Evolutionary conservation across 1,140 invertebrate genomes (phyloP).

Genomic region (Heliconius hermathena): DNA sequence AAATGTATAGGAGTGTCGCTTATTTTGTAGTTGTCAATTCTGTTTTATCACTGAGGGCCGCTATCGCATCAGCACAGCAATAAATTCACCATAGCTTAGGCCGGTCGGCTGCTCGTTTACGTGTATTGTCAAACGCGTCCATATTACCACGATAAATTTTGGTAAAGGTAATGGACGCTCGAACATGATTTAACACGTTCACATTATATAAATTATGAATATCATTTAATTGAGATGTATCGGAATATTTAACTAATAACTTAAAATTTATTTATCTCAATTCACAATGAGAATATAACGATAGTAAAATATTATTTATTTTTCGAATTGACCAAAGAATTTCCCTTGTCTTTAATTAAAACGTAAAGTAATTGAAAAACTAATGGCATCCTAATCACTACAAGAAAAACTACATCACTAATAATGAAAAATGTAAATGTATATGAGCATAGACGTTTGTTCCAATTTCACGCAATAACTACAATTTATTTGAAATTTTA

Average conservation of each 20-base stretch:
- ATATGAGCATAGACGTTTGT: too few species aligned
- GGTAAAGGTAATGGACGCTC: conserved; percentile 23
- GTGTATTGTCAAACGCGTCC: conserved; percentile 37
- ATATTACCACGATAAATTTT: conserved; percentile 35
- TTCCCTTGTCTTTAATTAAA: too few species aligned
- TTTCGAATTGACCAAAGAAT: too few species aligned
- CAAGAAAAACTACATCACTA: too few species aligned
- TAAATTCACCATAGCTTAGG: conserved; percentile 38
- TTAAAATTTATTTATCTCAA: background rate
- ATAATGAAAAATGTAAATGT: too few species aligned
- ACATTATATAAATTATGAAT: conserved; percentile 6
- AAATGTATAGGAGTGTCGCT: conserved; percentile 36
- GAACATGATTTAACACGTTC: conserved; percentile 26
- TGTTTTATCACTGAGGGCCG: conserved; percentile 31
- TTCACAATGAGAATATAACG: background rate
- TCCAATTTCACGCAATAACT: too few species aligned
- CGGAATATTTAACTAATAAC: background rate
- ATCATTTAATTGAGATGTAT: conserved; percentile 18
- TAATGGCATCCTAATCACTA: too few species aligned
- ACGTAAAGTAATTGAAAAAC: too few species aligned
- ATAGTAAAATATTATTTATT: background rate
- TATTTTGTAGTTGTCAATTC: conserved; percentile 34
- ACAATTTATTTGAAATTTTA: too few species aligned
- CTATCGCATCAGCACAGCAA: conserved; percentile 41
- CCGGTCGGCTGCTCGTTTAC: conserved; percentile 32